phyloP scores from a whole-genome alignment of 2,113 vertebrate species.

The Hystrix cristata region DNA sequence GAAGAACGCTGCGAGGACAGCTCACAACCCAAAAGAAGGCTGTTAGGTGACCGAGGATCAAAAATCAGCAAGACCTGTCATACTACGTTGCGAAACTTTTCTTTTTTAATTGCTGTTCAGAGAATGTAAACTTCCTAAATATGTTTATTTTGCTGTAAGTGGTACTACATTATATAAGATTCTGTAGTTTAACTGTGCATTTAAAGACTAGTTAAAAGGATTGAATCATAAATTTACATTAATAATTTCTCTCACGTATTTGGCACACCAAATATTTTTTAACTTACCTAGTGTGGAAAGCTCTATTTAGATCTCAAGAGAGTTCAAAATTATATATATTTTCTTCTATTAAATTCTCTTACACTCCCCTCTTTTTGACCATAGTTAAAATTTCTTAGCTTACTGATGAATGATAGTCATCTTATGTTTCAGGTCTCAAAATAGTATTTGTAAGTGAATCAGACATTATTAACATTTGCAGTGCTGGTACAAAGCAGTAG shows the following conservation, averaged over 20 bases:
- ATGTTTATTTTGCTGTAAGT: conserved; percentile 8
- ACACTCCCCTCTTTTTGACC: background rate
- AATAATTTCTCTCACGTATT: background rate
- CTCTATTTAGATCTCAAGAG: conserved; percentile 8
- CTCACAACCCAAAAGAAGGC: background rate
- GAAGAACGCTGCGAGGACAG: background rate
- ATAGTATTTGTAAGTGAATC: background rate
- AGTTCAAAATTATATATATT: background rate
- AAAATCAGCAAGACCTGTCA: background rate
- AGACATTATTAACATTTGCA: background rate
- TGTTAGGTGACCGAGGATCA: background rate
- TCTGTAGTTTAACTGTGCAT: background rate
- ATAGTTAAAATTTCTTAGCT: background rate
- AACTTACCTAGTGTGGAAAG: background rate
- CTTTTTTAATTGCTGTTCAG: conserved; percentile 10
- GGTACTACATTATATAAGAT: background rate
- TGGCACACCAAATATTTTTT: background rate
- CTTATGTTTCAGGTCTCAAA: background rate
- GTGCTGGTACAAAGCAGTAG: background rate
- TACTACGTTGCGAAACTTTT: background rate
- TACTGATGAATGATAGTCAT: background rate
- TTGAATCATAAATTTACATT: background rate
- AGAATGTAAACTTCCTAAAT: background rate
- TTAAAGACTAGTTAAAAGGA: background rate
- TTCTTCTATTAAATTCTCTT: background rate